These are phyloP conservation scores for Nebria brevicollis DNA, from an alignment of 2,888 invertebrate species.

Conservation along the genomic window DNA sequence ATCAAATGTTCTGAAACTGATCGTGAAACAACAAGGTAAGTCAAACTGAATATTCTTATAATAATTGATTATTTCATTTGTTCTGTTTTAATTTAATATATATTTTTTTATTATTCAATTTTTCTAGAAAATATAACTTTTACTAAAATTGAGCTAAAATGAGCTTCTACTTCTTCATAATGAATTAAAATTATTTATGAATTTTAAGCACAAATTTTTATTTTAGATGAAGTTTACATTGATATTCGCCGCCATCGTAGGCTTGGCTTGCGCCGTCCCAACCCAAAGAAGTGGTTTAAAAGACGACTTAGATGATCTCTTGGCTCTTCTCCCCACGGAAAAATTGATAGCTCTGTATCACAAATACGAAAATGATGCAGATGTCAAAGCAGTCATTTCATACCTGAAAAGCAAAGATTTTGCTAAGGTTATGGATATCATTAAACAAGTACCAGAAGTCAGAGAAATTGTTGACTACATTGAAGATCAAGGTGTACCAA, in stretches of 20 bases:
- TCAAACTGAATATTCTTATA: too few species aligned
- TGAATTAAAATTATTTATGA: background rate
- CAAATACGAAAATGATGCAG: slow-evolving; percentile 48
- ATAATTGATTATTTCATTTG: too few species aligned
- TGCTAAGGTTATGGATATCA: slow-evolving; percentile 37
- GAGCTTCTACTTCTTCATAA: too few species aligned
- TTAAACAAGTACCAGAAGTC: slow-evolving; percentile 49
- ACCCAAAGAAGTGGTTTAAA: slow-evolving; percentile 14
- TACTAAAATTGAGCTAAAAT: too few species aligned
- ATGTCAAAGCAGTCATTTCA: slow-evolving; percentile 49
- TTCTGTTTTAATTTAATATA: too few species aligned
- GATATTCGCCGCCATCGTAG: slow-evolving; percentile 13
- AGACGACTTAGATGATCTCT: slow-evolving; percentile 47
- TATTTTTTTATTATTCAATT: too few species aligned
- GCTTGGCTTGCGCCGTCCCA: slow-evolving; percentile 12
- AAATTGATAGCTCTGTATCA: slow-evolving; percentile 46
- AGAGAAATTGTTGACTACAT: slow-evolving; percentile 47
- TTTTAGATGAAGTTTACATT: slow-evolving; percentile 18
- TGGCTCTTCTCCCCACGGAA: slow-evolving; percentile 46
- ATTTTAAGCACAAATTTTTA: background rate
- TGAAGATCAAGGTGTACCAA: background rate
- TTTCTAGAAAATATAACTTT: too few species aligned
- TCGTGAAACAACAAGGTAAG: too few species aligned
- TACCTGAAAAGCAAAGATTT: slow-evolving; percentile 49
- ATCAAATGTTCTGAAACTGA: too few species aligned